phyloP scores from a whole-genome alignment of 2,113 vertebrate species.

The Larimichthys polyactis region DNA sequence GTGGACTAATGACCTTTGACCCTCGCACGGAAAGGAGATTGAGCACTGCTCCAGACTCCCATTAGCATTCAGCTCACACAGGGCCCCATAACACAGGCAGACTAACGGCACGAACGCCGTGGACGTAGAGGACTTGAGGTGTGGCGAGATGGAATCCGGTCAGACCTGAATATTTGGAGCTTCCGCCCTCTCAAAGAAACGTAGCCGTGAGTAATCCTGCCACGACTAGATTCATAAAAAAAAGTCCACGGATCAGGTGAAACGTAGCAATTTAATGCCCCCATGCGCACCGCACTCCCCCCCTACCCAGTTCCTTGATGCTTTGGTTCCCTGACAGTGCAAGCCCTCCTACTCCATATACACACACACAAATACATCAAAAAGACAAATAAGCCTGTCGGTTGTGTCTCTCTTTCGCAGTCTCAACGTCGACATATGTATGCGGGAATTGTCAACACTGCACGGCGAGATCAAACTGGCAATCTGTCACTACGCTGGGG shows the following conservation, averaged over 20 bases:
- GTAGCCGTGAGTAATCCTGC: slow-evolving; percentile 45
- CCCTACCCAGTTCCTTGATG: slow-evolving; percentile 24
- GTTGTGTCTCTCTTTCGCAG: slow-evolving; percentile 38
- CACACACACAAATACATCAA: slow-evolving; percentile 53
- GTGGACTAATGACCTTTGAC: slow-evolving; percentile 74
- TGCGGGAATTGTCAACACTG: slow-evolving; percentile 75
- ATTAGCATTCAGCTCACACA: slow-evolving; percentile 75
- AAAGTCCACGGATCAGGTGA: slow-evolving; percentile 52
- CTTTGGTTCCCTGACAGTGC: slow-evolving; percentile 56
- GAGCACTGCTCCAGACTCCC: slow-evolving; percentile 55
- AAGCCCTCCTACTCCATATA: slow-evolving; percentile 47
- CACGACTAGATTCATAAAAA: slow-evolving; percentile 54
- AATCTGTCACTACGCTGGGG: slow-evolving; percentile 67
- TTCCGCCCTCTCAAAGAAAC: neutral
- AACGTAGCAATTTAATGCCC: slow-evolving; percentile 59
- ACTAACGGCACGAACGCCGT: slow-evolving; percentile 14
- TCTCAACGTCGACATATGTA: slow-evolving; percentile 68
- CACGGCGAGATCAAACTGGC: slow-evolving; percentile 71
- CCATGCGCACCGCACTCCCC: neutral
- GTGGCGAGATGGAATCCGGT: slow-evolving; percentile 27
- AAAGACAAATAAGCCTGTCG: slow-evolving; percentile 72
- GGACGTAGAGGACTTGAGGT: slow-evolving; percentile 30
- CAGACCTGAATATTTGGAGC: slow-evolving; percentile 40
- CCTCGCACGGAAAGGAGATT: slow-evolving; percentile 59
- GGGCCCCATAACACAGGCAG: slow-evolving; percentile 28